Percentiles rank a stretch among this genome's conserved stretches.
phyloP scores from a whole-genome alignment of 2,113 vertebrate species.

The Sinocyclocheilus rhinocerous region DNA sequence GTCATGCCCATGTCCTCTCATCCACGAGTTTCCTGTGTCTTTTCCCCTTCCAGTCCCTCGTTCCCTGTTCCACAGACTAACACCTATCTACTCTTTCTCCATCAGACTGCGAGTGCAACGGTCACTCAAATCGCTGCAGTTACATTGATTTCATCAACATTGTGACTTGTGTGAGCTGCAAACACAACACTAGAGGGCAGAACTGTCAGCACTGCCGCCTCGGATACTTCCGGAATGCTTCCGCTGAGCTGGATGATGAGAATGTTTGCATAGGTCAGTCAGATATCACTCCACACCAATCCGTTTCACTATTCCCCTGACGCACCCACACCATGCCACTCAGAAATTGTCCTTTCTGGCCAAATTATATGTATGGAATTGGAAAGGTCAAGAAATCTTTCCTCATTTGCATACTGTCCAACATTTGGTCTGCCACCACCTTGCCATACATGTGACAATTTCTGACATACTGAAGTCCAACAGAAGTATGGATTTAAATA shows the following conservation, averaged over 20 bases:
- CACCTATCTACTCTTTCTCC: constrained; percentile 45
- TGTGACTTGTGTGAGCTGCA: constrained; percentile 96
- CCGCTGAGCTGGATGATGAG: constrained; percentile 82
- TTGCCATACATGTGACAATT: constrained; percentile 30
- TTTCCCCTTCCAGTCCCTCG: background rate
- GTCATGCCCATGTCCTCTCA: background rate
- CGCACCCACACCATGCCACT: background rate
- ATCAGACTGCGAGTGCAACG: constrained; percentile 92
- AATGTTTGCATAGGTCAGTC: constrained; percentile 87
- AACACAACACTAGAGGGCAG: constrained; percentile 94
- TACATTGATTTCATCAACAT: constrained; percentile 95
- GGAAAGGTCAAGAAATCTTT: constrained; percentile 34
- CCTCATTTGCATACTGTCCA: background rate
- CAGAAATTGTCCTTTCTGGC: constrained; percentile 36
- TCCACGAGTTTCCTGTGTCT: background rate
- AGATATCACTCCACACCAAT: background rate
- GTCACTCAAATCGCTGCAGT: constrained; percentile 97
- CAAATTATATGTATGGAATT: constrained; percentile 26
- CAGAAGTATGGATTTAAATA: background rate
- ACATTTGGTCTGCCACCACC: constrained; percentile 35
- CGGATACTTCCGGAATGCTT: constrained; percentile 88
- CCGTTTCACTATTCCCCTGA: background rate
- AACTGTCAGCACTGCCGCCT: constrained; percentile 93
- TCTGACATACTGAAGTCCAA: background rate
- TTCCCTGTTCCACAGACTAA: constrained; percentile 29